Evolutionary conservation across 2,113 vertebrate genomes (phyloP).

Genomic region (Microcebus lehilahytsara): DNA sequence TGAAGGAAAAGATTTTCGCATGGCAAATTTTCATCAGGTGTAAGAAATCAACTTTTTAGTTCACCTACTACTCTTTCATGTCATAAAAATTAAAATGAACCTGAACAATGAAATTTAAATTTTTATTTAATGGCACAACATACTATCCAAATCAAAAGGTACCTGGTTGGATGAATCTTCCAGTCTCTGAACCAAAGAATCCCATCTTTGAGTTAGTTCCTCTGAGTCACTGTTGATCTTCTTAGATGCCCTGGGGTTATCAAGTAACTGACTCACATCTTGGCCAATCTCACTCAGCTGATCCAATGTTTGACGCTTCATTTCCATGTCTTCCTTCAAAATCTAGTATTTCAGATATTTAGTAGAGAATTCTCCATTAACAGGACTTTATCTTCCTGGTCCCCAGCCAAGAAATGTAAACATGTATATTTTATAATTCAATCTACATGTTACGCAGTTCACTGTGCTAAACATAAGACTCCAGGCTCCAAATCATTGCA

Average conservation of each 20-base stretch:
- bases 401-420: background rate
- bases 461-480: background rate
- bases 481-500: background rate
- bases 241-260: constrained; percentile 83
- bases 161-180: constrained; percentile 98
- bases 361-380: constrained; percentile 40
- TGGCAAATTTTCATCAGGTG: background rate
- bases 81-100: background rate
- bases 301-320: constrained; percentile 91
- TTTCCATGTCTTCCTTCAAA: constrained; percentile 97
- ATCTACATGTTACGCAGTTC: background rate
- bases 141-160: background rate
- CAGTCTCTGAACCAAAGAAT: constrained; percentile 95
- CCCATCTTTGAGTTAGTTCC: constrained; percentile 94
- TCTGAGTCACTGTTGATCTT: constrained; percentile 90
- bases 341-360: constrained; percentile 82
- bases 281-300: constrained; percentile 93
- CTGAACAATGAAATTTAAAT: background rate
- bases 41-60: background rate
- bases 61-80: background rate
- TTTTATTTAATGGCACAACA: background rate
- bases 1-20: background rate
- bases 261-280: constrained; percentile 90
- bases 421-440: background rate
- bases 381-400: background rate